phyloP scores from a whole-genome alignment of 2,797 vertebrate genomes.

The Manis pentadactyla region DNA sequence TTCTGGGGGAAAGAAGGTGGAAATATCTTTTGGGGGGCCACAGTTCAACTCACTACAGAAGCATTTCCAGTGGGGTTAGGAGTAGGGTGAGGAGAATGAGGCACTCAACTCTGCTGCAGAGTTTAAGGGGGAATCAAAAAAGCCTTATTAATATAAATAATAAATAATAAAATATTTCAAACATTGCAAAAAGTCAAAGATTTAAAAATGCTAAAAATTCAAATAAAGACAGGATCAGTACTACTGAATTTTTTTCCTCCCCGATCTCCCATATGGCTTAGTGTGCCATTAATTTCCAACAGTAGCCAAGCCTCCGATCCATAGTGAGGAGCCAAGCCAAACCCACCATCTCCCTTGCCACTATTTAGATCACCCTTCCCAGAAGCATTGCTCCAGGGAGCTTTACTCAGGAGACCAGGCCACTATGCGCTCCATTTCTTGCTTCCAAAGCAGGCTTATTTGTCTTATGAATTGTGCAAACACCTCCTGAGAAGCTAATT shows the following conservation, averaged over 20 bases:
- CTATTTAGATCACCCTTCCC: slow-evolving; percentile 21
- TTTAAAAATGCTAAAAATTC: background rate
- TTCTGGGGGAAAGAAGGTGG: background rate
- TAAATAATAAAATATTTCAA: background rate
- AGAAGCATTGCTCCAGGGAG: slow-evolving; percentile 53
- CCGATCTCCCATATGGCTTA: background rate
- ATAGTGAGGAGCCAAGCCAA: background rate
- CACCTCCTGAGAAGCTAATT: slow-evolving; percentile 75
- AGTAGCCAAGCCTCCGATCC: background rate
- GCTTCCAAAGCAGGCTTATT: slow-evolving; percentile 49
- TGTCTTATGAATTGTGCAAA: slow-evolving; percentile 65
- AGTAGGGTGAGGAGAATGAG: background rate
- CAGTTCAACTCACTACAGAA: background rate
- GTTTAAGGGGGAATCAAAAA: background rate
- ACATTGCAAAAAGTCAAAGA: background rate
- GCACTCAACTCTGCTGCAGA: background rate
- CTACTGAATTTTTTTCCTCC: background rate
- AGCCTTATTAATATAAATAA: background rate
- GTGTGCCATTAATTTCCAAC: background rate
- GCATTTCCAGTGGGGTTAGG: background rate
- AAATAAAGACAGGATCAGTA: background rate
- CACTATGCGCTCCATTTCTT: background rate
- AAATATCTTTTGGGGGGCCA: background rate
- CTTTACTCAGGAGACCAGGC: background rate
- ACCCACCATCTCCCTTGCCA: background rate